Conservation (phyloP, 2,888 invertebrate genomes). For the Leucania comma region DNA sequence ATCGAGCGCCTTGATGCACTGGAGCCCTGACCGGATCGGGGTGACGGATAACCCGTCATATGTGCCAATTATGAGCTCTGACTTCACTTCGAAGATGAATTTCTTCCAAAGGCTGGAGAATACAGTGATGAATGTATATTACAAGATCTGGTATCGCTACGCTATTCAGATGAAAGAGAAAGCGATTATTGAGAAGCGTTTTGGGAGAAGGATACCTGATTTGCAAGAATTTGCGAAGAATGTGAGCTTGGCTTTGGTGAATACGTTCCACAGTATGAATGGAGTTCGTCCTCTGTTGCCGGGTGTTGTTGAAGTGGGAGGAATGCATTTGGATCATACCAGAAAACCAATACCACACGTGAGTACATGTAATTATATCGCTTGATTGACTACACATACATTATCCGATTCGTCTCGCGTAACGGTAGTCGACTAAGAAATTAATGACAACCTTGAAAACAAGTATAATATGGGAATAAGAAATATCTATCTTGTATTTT, state of each 20-base stretch:
- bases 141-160: conserved; percentile 80
- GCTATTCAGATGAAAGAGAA: conserved; percentile 80
- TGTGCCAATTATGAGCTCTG: conserved; percentile 89
- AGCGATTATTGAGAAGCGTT: conserved; percentile 82
- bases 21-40: conserved; percentile 86
- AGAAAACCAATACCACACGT: conserved; percentile 85
- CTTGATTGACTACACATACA: not conserved
- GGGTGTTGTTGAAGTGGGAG: conserved; percentile 92
- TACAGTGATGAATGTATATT: conserved; percentile 73
- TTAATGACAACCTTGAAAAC: conserved; percentile 5
- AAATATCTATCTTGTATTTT: too few relatives aligned
- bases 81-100: conserved; percentile 85
- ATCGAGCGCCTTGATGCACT: conserved; percentile 91
- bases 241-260: conserved; percentile 89
- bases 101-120: conserved; percentile 88
- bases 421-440: not conserved
- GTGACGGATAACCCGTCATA: conserved; percentile 88
- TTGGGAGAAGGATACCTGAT: conserved; percentile 86
- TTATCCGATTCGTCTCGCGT: conserved; percentile 19
- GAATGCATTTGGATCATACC: conserved; percentile 88
- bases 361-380: conserved; percentile 62
- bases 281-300: conserved; percentile 90
- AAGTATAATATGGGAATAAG: too few relatives aligned
- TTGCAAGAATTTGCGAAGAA: conserved; percentile 88
- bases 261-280: conserved; percentile 91